Conservation (phyloP, 1,140 invertebrate species). For the Brachionus asplanchnoidis region DNA sequence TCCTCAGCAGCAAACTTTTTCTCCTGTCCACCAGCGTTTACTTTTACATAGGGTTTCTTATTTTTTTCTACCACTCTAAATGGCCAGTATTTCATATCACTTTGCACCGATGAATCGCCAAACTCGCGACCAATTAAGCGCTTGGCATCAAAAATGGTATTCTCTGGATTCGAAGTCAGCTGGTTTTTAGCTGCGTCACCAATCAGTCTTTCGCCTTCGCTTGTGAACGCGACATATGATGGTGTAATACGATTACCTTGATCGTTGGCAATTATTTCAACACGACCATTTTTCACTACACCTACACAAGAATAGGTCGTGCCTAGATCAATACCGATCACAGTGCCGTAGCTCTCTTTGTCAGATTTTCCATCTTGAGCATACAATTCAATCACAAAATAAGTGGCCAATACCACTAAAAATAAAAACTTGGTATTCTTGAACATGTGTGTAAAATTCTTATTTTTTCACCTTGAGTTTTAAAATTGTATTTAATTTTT, state of each 20-base stretch:
- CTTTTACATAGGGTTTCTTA: conserved; percentile 73
- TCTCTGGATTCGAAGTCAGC: conserved; percentile 87
- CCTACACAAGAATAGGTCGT: conserved; percentile 84
- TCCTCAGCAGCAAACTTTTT: conserved; percentile 92
- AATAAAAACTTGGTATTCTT: neutral
- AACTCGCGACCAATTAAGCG: conserved; percentile 87
- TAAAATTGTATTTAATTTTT: neutral
- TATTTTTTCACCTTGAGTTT: neutral
- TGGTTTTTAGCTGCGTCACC: conserved; percentile 80
- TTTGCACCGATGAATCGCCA: conserved; percentile 69
- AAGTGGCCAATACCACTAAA: neutral
- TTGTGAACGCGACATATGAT: conserved; percentile 42
- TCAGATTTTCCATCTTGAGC: neutral
- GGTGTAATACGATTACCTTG: conserved; percentile 44
- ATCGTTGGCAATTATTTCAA: conserved; percentile 44
- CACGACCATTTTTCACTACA: conserved; percentile 67
- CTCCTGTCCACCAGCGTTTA: conserved; percentile 64
- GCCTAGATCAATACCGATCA: conserved; percentile 59
- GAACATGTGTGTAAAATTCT: neutral
- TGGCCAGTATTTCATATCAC: conserved; percentile 63
- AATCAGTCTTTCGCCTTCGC: conserved; percentile 33
- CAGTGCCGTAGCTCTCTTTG: conserved; percentile 22
- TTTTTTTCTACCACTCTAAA: conserved; percentile 78
- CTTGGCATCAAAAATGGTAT: conserved; percentile 88
- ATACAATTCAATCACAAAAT: neutral